Percentiles rank a stretch among this genome's conserved stretches.
phyloP scores from a whole-genome alignment of 2,113 vertebrate species.

The Ciconia boyciana region DNA sequence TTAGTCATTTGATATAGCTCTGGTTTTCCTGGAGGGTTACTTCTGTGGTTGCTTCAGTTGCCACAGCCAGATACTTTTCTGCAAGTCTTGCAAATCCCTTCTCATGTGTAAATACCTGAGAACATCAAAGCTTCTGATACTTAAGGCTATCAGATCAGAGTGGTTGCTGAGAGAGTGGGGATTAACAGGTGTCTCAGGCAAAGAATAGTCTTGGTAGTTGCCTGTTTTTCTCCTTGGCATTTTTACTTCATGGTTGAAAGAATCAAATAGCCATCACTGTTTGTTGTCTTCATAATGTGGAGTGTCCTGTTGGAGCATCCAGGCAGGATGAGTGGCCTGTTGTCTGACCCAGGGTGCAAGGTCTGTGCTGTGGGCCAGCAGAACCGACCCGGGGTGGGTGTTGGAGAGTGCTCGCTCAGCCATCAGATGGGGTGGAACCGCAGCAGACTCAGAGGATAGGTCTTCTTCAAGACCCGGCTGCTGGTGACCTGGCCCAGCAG shows the following conservation, averaged over 20 bases:
- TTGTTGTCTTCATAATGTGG: not conserved
- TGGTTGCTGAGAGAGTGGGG: not conserved
- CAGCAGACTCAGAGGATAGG: not conserved
- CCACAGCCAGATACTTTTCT: not conserved
- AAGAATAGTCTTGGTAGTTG: not conserved
- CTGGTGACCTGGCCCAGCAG: not conserved
- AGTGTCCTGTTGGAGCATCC: not conserved
- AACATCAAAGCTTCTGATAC: not conserved
- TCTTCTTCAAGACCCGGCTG: not conserved
- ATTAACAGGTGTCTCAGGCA: not conserved
- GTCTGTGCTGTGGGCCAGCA: not conserved
- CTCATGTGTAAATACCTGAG: constrained; percentile 19
- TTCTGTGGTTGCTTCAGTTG: not conserved
- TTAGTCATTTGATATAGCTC: not conserved
- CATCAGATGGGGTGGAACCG: not conserved
- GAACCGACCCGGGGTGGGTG: no score
- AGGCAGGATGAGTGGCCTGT: not conserved
- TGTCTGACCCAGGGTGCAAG: not conserved
- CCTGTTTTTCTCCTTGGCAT: not conserved
- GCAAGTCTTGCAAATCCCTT: constrained; percentile 1
- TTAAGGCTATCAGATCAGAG: not conserved
- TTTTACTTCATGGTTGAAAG: not conserved
- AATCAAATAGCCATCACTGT: not conserved
- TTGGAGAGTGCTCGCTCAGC: not conserved
- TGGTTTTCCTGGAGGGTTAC: not conserved